Evolutionary conservation across 2,888 invertebrate species (phyloP), one percentile per base, ranked within the genome.

Genomic region (Hofmannophila pseudospretella): DNA sequence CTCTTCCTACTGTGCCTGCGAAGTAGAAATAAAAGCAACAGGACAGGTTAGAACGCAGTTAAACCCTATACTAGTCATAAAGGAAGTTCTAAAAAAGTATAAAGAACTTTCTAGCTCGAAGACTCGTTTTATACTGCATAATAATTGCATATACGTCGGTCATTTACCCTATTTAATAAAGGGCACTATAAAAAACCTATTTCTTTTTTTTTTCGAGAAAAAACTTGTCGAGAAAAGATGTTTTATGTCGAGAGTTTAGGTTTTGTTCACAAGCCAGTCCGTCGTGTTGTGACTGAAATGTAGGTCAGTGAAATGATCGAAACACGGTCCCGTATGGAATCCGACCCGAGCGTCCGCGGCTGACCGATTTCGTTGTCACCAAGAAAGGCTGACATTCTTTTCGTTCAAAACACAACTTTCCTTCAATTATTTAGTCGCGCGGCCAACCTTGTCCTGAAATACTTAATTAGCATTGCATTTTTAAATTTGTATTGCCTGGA

Each of bases 231-330:
- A 23, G 23, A 2, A 11, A 12, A 28, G 12, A 28, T 3, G 13
- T 27, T 27, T 27, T 27, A 27, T 27, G 25, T 12, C 5, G 10
- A 1, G 20, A 9, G 20, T 9, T 34, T 41, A 41, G 37, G 32
- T 35, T 26, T 42, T 42, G 39, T 45, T 33, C 29, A 22, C 40
- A 48, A 49, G 53, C 54, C n/a, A n/a, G n/a, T 51, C 60, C 55
- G 61, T 55, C 50, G 38, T 45, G 38, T 45, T 44, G 42, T 44
- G 39, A 41, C 31, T 14, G 30, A 7, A 76, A 84, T 78, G 80
- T 84, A 50, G 81, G 84, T 80, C 84, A 84, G 84, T 80, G 84
- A 84, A 85, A 85, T 81, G 80, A 82, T 70, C 75, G 79, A 73
- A 80, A 76, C 73, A 55, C 67, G 77, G 81, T 72, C 81, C 80